Percentiles rank a stretch among this genome's conserved stretches.
These are phyloP conservation scores for Rousettus madagascariensis DNA, from an alignment of 2,797 vertebrate species.

Conservation along the genomic window DNA sequence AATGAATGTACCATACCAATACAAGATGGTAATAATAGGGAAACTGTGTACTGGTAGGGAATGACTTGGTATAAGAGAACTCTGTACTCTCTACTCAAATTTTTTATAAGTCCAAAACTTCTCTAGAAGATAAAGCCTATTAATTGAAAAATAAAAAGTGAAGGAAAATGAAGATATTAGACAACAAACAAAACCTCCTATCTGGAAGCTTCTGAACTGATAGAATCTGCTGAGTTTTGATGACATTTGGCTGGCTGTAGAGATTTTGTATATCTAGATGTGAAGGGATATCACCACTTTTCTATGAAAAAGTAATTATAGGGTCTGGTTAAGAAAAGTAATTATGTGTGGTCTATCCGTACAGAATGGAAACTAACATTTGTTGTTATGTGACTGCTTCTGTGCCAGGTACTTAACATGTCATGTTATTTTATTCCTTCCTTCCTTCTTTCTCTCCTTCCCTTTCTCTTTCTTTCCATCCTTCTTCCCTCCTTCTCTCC, in stretches of 20 bases:
- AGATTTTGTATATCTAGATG: background rate
- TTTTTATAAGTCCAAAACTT: background rate
- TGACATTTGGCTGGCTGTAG: background rate
- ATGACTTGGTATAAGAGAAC: background rate
- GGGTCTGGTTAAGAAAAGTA: background rate
- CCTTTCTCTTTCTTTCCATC: background rate
- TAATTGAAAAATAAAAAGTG: background rate
- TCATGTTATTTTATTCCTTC: too few relatives aligned
- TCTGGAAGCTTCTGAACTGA: background rate
- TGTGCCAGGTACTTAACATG: background rate
- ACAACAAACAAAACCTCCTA: background rate
- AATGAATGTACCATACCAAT: background rate
- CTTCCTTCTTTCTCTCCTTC: background rate
- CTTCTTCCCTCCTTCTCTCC: background rate
- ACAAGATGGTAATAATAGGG: background rate
- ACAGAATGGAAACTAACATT: background rate
- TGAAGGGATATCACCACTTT: background rate
- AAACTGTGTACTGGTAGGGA: background rate
- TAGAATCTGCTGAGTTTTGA: background rate
- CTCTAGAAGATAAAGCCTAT: background rate
- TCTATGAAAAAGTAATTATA: background rate
- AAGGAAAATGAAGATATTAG: background rate
- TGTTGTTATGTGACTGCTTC: background rate
- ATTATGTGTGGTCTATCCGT: background rate
- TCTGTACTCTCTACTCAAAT: background rate